Conservation (phyloP, 2,888 invertebrate species). For the Stenotaenia linearis region DNA sequence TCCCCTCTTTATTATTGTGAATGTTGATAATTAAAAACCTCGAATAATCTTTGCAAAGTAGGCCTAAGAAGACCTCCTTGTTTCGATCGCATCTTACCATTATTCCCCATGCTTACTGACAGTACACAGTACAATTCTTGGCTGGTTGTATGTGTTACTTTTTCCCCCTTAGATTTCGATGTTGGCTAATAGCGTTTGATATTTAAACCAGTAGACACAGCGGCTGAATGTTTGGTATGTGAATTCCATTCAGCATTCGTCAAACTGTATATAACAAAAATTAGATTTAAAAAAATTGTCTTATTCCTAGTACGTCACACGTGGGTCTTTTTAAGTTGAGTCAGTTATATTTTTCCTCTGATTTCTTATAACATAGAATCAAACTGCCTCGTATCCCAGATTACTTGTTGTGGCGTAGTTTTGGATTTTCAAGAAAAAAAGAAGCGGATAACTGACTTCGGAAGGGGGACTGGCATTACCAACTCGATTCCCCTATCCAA, state of each 20-base stretch:
- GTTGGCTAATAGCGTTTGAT: neutral
- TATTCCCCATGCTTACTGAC: neutral
- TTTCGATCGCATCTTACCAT: neutral
- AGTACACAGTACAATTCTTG: neutral
- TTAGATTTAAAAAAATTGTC: neutral
- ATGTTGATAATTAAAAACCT: too few species aligned
- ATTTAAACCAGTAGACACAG: neutral
- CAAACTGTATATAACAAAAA: neutral
- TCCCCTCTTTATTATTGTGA: neutral
- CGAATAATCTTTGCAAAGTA: neutral
- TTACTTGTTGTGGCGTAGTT: conserved; percentile 9
- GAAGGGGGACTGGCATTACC: conserved; percentile 1
- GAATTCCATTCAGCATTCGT: neutral
- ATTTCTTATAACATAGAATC: neutral
- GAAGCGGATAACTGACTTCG: neutral
- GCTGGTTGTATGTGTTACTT: neutral
- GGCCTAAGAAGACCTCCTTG: neutral
- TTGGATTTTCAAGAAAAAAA: too few species aligned
- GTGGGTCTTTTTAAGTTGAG: neutral
- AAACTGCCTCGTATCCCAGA: neutral
- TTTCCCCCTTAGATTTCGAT: neutral
- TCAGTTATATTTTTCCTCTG: neutral
- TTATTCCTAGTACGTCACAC: neutral
- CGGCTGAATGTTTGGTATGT: neutral
- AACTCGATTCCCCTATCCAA: neutral